Evolutionary conservation across 2,888 invertebrate genomes (phyloP), one percentile per base, ranked within the genome.

Genomic region (Cerceris ruficornis): DNA sequence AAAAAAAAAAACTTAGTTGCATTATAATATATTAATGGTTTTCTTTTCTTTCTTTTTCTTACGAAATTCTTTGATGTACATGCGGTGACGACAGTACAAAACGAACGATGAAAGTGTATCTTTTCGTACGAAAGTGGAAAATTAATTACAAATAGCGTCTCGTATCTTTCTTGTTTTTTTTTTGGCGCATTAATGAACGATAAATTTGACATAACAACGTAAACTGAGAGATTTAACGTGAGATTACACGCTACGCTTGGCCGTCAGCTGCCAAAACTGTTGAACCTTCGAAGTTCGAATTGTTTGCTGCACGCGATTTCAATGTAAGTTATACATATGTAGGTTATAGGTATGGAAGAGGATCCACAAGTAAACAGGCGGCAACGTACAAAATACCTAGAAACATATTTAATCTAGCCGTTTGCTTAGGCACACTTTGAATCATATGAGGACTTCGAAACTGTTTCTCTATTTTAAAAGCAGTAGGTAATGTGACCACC

Each of bases 381-480:
- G 97, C 93, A 85, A 98, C 96, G 92, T 98, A 98, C 74, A 98
- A 94, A 92, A 98, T 95, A 52, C 98, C 98, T 93, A 98, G 96
- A 92, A 96, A 96, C 88, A 98, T 95, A 93, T 98, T 98, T 55
- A 98, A 93, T 91, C 96, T 96, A 9, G 98, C 98, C 55, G 98
- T 98, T 93, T 96, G 95, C 87, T 96, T 95, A 2, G 98, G 98
- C 77, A 98, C 96, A 91, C 94, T 94, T 85, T 95, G 95, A 93
- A 98, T 96, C 66, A 95, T 95, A 77, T 95, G 95, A 67, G 95
- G 95, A 83, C 95, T 95, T 77, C 98, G 94, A 90, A 98, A 98
- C 88, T 96, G 95, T 91, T 97, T 96, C 91, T 98, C 98, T 88
- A 98, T 96, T 92, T 96, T 95, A 93, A 98, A 98, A 68, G 98